Conservation (phyloP, 1,140 invertebrate species). For the Eriosoma lanigerum region DNA sequence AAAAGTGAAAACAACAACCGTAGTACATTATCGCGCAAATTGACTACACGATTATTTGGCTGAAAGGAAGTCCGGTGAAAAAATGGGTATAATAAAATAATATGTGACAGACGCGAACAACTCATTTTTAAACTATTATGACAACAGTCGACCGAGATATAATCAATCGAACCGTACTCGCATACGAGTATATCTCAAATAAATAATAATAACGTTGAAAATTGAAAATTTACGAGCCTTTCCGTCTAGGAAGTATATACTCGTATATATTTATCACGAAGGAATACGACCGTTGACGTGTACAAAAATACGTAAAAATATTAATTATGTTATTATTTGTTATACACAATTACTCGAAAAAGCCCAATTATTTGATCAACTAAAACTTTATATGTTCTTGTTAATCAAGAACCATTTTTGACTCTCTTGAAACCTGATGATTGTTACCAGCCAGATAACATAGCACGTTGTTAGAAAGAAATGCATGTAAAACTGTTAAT, state of each 20-base stretch:
- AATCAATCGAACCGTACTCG: constrained; percentile 4
- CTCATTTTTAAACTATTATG: neutral
- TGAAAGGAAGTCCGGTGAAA: too few relatives aligned
- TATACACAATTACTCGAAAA: too few relatives aligned
- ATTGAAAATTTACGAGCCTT: constrained; percentile 42
- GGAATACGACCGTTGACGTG: neutral
- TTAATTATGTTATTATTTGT: neutral
- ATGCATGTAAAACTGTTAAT: too few relatives aligned
- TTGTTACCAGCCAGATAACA: too few relatives aligned
- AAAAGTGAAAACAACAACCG: constrained; percentile 11
- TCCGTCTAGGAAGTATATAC: too few relatives aligned
- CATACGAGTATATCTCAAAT: neutral
- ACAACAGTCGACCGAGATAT: neutral
- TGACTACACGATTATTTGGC: neutral
- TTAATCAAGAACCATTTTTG: too few relatives aligned
- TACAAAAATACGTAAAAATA: neutral
- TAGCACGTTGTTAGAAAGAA: too few relatives aligned
- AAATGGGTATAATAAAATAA: too few relatives aligned
- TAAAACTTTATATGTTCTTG: too few relatives aligned
- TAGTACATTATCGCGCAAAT: constrained; percentile 1
- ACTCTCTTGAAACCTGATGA: too few relatives aligned
- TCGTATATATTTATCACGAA: too few relatives aligned
- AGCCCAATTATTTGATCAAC: too few relatives aligned
- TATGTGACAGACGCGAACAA: neutral
- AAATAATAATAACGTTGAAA: neutral